Base-by-base conservation (phyloP, 1,140 invertebrate species). In the Solenopsis fugax region DNA sequence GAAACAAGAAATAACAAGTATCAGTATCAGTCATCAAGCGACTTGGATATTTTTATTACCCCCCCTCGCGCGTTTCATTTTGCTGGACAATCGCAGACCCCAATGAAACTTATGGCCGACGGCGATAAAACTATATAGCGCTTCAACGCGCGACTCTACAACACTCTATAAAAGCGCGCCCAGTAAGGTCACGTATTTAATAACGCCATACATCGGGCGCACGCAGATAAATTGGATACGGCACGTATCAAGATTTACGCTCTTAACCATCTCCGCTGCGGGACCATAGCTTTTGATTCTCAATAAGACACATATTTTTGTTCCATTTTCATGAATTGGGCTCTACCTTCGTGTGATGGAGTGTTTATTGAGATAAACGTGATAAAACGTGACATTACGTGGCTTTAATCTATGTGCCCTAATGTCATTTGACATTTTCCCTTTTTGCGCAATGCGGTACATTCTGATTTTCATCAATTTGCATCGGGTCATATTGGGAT, bases 151-250 rank as follows among this genome's bases (percentile, higher is more conserved):
- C 60, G 50, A 58, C 16, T 37, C 62, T 45, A 64, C 54, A 80
- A 82, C 72, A 65, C 67, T 69, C 37, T 67, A 62, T 77, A 69
- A 88, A 77, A 69, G 34, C 54, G 21, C 34, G 54, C 12, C 29
- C 21, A 64, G 37, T 75, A 82, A 78, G 80, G 89, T 90, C 90
- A 91, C 90, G 90, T 91, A 91, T 90, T 91, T 90, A 91, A 91
- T 91, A 89, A 90, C 87, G 87, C 24, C 56, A 73, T 75, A 80
- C 86, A 86, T 91, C 77, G 87, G 72, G 48, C 56, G 62, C 41
- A 90, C 56, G 75, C 67, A 90, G 87, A 90, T 91, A 90, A 89
- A 90, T 86, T 86, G 87, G 84, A 90, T 87, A 87, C 77, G 80
- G 67, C 89, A 88, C 87, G 90, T 91, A 89, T 88, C 84, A 90